Evolutionary conservation across 2,888 invertebrate genomes (phyloP).

Genomic region (Coremacera marginata): DNA sequence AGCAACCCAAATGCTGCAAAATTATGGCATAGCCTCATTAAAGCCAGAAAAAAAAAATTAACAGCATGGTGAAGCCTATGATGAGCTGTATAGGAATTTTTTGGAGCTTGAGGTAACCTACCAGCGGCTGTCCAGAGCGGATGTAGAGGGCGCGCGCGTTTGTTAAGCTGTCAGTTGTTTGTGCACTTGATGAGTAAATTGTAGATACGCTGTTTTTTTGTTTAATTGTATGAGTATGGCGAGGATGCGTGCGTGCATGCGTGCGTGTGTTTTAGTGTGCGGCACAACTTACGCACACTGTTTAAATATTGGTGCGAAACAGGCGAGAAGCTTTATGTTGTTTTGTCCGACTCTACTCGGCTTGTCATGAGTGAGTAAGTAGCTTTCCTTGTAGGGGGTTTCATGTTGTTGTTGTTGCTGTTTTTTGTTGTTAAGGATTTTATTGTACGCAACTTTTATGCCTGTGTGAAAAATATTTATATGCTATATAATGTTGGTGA

Average conservation of each 20-base stretch:
- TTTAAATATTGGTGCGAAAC: neutral
- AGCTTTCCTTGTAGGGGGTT: too few species aligned
- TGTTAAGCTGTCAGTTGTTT: conserved; percentile 10
- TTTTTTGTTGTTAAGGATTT: too few species aligned
- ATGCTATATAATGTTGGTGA: neutral
- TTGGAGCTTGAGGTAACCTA: neutral
- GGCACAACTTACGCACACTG: conserved; percentile 2
- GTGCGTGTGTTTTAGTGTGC: conserved; percentile 30
- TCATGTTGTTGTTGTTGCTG: too few species aligned
- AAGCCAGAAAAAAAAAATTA: neutral
- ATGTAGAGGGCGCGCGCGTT: neutral
- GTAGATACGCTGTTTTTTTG: neutral
- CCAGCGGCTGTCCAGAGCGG: neutral
- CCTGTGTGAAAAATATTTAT: too few species aligned
- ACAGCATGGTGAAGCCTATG: neutral
- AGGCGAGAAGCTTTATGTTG: neutral
- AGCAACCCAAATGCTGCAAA: neutral
- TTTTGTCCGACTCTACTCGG: too few species aligned
- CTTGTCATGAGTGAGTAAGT: too few species aligned
- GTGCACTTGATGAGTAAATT: conserved; percentile 11
- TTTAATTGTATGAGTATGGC: neutral
- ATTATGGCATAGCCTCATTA: conserved; percentile 4
- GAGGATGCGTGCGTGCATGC: conserved; percentile 26
- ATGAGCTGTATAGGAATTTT: neutral
- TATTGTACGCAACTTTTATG: too few species aligned